Percentiles rank a stretch among this genome's conserved stretches.
phyloP scores from a whole-genome alignment of 2,888 invertebrate species.

The Pandemis corylana region DNA sequence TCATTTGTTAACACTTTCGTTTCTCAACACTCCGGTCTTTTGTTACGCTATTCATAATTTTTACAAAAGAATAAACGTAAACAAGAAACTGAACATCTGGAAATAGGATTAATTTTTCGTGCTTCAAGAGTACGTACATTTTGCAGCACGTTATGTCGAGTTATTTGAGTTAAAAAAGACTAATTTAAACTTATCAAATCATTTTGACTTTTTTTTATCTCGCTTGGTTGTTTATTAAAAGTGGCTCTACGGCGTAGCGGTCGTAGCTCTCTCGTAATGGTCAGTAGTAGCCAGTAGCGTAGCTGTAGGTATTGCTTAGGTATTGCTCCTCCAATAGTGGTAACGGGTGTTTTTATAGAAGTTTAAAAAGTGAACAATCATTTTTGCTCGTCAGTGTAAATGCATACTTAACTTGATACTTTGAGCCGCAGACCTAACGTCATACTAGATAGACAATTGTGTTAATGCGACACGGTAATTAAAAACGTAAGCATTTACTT shows the following conservation, averaged over 20 bases:
- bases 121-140: no score
- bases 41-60: neutral
- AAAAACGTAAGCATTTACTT: neutral
- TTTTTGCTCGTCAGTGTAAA: no score
- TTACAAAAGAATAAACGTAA: neutral
- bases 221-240: neutral
- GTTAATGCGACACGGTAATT: no score
- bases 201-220: neutral
- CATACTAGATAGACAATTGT: no score
- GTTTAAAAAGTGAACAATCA: no score
- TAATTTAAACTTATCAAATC: neutral
- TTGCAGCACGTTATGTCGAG: neutral
- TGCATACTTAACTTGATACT: no score
- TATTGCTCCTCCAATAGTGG: neutral
- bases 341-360: no score
- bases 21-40: neutral
- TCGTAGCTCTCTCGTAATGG: neutral
- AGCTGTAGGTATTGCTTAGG: neutral
- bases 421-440: no score
- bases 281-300: neutral
- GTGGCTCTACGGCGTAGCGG: slow-evolving; percentile 11
- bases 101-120: neutral
- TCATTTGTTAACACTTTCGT: slow-evolving; percentile 3
- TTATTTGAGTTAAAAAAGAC: neutral
- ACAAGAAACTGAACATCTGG: neutral